A percentile compares a stretch with the other conserved stretches of the same genome.
Conservation (phyloP, 2,113 vertebrate genomes). For the Girardinichthys multiradiatus region DNA sequence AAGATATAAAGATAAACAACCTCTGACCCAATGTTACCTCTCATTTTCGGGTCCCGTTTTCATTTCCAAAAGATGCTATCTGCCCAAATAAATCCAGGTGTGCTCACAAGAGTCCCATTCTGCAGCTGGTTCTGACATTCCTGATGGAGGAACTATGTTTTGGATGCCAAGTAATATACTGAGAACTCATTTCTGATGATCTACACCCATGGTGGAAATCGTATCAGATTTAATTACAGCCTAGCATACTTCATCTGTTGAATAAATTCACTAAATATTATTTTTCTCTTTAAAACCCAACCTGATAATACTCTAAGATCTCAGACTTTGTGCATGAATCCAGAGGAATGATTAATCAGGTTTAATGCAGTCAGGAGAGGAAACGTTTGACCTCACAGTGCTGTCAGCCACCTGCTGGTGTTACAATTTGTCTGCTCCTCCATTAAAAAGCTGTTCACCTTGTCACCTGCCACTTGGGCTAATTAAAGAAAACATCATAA, state of each 20-base stretch:
- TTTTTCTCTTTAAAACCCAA: background rate
- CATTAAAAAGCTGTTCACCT: conserved; percentile 68
- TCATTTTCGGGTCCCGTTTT: conserved; percentile 25
- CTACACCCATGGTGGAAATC: conserved; percentile 13
- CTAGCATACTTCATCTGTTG: background rate
- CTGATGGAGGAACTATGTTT: conserved; percentile 41
- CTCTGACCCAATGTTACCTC: conserved; percentile 32
- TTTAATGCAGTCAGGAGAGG: conserved; percentile 8
- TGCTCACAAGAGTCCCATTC: conserved; percentile 17
- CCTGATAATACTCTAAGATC: background rate
- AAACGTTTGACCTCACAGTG: conserved; percentile 24
- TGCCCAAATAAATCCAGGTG: conserved; percentile 58
- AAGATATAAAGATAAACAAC: conserved; percentile 12
- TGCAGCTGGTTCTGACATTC: conserved; percentile 59
- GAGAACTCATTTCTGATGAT: conserved; percentile 24
- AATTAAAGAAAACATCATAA: conserved; percentile 74
- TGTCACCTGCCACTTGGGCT: conserved; percentile 72
- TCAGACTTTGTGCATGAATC: background rate
- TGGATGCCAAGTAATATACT: conserved; percentile 29
- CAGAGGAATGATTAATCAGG: conserved; percentile 15
- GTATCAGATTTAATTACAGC: conserved; percentile 4
- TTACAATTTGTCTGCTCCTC: conserved; percentile 48
- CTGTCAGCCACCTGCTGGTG: conserved; percentile 44
- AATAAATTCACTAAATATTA: background rate
- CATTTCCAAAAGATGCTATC: conserved; percentile 54